Evolutionary conservation across 2,888 invertebrate genomes (phyloP).

Genomic region (Stenichneumon culpator): DNA sequence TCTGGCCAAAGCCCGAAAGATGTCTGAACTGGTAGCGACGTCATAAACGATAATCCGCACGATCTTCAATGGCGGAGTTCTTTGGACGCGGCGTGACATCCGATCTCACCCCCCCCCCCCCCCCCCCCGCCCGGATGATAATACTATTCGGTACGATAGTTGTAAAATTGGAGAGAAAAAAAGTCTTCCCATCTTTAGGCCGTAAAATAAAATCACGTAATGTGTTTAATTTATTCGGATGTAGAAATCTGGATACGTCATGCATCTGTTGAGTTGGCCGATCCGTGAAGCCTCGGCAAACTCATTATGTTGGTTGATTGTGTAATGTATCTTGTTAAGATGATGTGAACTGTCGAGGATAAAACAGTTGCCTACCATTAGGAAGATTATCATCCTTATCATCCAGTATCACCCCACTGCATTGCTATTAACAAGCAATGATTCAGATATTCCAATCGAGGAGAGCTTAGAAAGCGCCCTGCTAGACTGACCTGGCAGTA

Average conservation of each 20-base stretch:
- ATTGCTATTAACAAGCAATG: not conserved
- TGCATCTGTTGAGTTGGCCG: no score
- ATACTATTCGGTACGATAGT: not conserved
- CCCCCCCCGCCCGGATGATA: not conserved
- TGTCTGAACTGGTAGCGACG: not conserved
- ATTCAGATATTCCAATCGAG: not conserved
- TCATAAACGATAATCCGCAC: not conserved
- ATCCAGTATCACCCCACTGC: not conserved
- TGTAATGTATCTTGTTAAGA: no score
- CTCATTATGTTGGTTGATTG: no score
- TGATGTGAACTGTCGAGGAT: not conserved
- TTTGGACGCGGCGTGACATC: not conserved
- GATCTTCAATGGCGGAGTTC: conserved; percentile 8
- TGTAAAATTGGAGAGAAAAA: not conserved
- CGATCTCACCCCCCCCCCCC: not conserved
- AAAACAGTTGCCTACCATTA: not conserved
- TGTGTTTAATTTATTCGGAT: not conserved
- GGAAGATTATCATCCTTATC: not conserved
- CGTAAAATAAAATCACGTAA: not conserved
- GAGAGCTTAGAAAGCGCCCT: not conserved
- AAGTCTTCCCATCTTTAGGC: not conserved
- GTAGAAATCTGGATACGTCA: not conserved
- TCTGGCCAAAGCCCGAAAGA: not conserved
- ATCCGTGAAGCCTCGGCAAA: no score
- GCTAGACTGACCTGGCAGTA: not conserved